Base-by-base conservation (phyloP, 2,888 invertebrate genomes). In the Bugulina stolonifera region DNA sequence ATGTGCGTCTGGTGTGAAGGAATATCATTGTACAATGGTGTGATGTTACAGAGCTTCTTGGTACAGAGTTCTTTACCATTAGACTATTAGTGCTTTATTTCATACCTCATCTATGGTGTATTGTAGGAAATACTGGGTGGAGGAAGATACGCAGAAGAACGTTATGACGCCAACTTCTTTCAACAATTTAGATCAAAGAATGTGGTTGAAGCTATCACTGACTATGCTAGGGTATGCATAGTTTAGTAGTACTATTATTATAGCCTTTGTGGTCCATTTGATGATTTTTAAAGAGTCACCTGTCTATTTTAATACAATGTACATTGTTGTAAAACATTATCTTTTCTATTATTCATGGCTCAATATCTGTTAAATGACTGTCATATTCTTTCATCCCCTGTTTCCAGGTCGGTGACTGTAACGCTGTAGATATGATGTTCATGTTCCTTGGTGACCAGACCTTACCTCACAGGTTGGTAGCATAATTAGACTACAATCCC, bases 341-440 rank as follows among this genome's bases (percentile, higher is more conserved):
- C 43, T 18, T 43, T 5, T 43, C 18, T 43, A 5, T 43, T 43
- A 43, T 18, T n/a, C n/a, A n/a, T n/a, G n/a, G n/a, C n/a, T n/a
- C n/a, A n/a, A n/a, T n/a, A n/a, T n/a, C n/a, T n/a, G n/a, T n/a
- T n/a, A n/a, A n/a, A n/a, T n/a, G n/a, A 43, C 18, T 43, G 18
- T 43, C 18, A 43, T 43, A 43, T 43, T 43, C 5, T 43, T 43
- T 43, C 18, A 43, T 43, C 18, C 10, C 43, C 43, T 57, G 27
- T 32, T 14, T 79, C 27, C 76, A 83, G 83, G 75, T 74, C 43
- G 79, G 80, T 77, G 80, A 83, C 74, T 78, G 77, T 76, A 86
- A 87, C 73, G 90, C 90, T 0, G 87, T 92, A 23, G 88, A 89
- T 69, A 88, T 89, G 75, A 79, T 92, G 76, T 89, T 91, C 83